Base-by-base conservation (phyloP, 1,140 invertebrate species). In the Gyrodactylus salaris region DNA sequence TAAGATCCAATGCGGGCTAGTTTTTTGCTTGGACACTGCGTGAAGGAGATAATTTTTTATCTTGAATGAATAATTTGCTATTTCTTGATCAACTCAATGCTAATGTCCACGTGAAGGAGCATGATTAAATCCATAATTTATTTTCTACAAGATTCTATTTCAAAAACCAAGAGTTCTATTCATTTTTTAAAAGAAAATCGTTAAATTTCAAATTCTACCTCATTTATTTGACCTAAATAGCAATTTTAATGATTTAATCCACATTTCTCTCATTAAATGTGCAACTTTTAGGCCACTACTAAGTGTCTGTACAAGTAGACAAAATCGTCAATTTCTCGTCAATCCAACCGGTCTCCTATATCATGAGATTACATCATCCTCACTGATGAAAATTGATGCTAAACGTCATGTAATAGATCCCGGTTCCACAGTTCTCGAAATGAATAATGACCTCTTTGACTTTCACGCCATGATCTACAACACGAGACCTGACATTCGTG, bases 341-440 rank as follows among this genome's bases (percentile, higher is more conserved):
- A 96, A 95, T 80, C 92, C 95, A 0, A 93, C 90, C 76, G 94
- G 94, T 0, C 83, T 99, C 78, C 83, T 96, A 27, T 97, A 91
- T 78, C 88, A 94, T 79, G 95, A 99, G 84, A 85, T 96, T 19
- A 97, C 93, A 68, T 94, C 95, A n/a, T 92, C 89, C 25, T 88
- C 88, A 74, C 84, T 99, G 75, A 86, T 96, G 68, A 98, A 98
- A 83, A 87, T 74, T 20, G 71, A 27, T 25, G 25, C 89, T 70
- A 74, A 73, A 24, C 83, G 83, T 24, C 78, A 82, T 74, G 76
- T 84, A 21, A 85, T 95, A 34, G 90, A 94, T 80, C 85, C 86
- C 76, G 89, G 92, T 20, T 89, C 89, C 70, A 93, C 90, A 69
- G 91, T 89, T 81, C 89, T 94, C 78, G 86, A 84, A 2, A 83